Evolutionary conservation across 1,140 invertebrate genomes (phyloP).

Genomic region (Cydia splendana): DNA sequence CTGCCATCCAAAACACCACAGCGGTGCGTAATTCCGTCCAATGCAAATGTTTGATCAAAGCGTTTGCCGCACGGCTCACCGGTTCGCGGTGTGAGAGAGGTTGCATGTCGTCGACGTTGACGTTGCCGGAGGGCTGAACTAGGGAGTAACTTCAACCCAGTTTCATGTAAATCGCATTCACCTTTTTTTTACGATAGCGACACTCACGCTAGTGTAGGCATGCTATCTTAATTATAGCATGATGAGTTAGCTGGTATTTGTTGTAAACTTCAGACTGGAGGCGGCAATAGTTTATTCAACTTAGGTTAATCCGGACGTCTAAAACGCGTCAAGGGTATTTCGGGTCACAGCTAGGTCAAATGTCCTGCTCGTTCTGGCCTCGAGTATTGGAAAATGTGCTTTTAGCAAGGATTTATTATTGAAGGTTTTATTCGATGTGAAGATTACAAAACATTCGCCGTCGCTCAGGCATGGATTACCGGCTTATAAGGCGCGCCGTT

Average conservation of each 20-base stretch:
- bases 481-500: slow-evolving; percentile 8
- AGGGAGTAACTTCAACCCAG: not conserved
- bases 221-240: not conserved
- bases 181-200: not conserved
- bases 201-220: slow-evolving; percentile 5
- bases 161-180: not conserved
- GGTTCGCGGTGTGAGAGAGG: slow-evolving; percentile 14
- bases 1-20: slow-evolving; percentile 9
- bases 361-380: not conserved
- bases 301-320: slow-evolving; percentile 5
- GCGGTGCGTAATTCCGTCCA: slow-evolving; percentile 9
- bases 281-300: slow-evolving; percentile 1
- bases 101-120: slow-evolving; percentile 10
- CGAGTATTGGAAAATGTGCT: not conserved
- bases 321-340: not conserved
- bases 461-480: slow-evolving; percentile 6
- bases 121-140: not conserved
- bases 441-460: slow-evolving; percentile 2
- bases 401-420: not conserved
- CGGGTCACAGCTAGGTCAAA: slow-evolving; percentile 12
- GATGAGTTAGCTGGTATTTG: not conserved
- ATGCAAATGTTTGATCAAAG: slow-evolving; percentile 23
- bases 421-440: not conserved
- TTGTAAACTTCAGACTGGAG: not conserved
- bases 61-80: slow-evolving; percentile 10